Conservation (phyloP, 64 coral and sea anemone species). For the Astreopora myriophthalma region DNA sequence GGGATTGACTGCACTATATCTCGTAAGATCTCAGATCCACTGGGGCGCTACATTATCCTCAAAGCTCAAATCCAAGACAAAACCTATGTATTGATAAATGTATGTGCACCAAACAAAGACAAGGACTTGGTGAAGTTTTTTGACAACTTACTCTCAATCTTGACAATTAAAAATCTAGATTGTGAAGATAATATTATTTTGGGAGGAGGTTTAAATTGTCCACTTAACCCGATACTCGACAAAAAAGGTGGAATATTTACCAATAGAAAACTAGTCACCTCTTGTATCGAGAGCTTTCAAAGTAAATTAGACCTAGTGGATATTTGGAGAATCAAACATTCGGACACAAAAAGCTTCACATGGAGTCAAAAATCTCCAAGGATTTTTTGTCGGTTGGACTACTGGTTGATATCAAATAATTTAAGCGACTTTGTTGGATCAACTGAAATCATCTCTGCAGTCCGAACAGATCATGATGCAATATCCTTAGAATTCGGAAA, state of each 20-base stretch:
- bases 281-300: too few species aligned
- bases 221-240: neutral
- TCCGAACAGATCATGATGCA: too few species aligned
- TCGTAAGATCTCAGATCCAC: neutral
- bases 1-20: neutral
- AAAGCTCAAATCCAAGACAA: slow-evolving; percentile 25
- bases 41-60: slow-evolving; percentile 11
- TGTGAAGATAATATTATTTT: neutral
- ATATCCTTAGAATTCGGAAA: too few species aligned
- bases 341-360: too few species aligned
- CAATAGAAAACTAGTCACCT: neutral
- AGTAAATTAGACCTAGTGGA: too few species aligned
- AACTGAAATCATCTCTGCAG: too few species aligned
- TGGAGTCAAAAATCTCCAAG: too few species aligned
- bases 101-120: slow-evolving; percentile 30
- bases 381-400: too few species aligned
- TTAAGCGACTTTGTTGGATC: too few species aligned
- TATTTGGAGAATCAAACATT: too few species aligned
- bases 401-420: too few species aligned
- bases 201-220: too few species aligned
- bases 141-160: neutral
- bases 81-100: slow-evolving; percentile 13
- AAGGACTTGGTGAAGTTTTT: neutral
- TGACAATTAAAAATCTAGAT: neutral
- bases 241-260: neutral